Base-by-base conservation (phyloP, 1,140 invertebrate genomes). In the Magallana ariakensis region DNA sequence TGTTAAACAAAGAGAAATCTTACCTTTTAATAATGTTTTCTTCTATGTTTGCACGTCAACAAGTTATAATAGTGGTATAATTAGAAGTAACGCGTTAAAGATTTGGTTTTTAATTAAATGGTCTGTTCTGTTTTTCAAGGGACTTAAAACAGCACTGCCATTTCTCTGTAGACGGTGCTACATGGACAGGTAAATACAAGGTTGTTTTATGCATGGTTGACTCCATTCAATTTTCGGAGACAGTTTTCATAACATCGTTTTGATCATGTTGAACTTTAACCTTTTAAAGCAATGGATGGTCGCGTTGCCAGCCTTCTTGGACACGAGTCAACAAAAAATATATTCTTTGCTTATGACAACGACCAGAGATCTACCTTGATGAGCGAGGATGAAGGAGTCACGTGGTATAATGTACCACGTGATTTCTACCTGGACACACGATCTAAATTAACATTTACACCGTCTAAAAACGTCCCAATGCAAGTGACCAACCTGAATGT, bases 291-390 rank as follows among this genome's bases (percentile, higher is more conserved):
- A 26, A 55, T 91, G 56, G 89, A 89, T 60, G n/a, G 55, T 15
- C 57, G 75, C n/a, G 33, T 91, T 13, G 89, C 75, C 1, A 87
- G 85, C 58, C 55, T 91, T 46, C 60, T 88, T 46, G 90, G 88
- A 10, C 85, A 89, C 84, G 89, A 90, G 0, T 22, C 81, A 0
- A 54, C 46, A 7, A 83, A 57, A 3, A 83, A 84, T 11, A 75
- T 81, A 58, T 66, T 88, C 19, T 90, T 85, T 85, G 89, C 88
- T 8, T 87, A 88, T 70, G 85, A 75, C 19, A 88, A 85, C 33
- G 88, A 91, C 57, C 85, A 89, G 53, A 62, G 56, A 10, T 88
- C 88, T 10, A 89, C 85, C 46, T 84, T 91, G 58, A 88, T 87
- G 87, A 91, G 90, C 80, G 57, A 26, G 16, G 87, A 90, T 60